Conservation (phyloP, 2,797 vertebrate species). For the Lemur catta region DNA sequence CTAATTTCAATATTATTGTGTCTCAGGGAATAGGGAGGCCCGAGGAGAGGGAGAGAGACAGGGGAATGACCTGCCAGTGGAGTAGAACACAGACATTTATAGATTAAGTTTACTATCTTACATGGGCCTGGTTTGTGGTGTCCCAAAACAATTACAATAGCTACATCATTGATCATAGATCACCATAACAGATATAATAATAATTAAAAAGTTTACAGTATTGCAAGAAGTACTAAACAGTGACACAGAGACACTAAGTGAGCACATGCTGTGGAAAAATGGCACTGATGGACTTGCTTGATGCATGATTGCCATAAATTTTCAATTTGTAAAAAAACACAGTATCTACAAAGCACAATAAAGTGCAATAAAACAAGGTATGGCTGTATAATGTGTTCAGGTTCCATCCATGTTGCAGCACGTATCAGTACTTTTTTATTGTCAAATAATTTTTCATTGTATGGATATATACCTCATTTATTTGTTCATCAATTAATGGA, state of each 20-base stretch:
- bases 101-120: background rate
- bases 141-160: background rate
- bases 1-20: background rate
- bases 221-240: background rate
- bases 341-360: background rate
- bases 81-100: background rate
- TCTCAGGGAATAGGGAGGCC: background rate
- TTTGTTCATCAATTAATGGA: background rate
- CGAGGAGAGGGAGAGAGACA: background rate
- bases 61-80: background rate
- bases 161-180: background rate
- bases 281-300: background rate
- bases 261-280: background rate
- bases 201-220: background rate
- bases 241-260: background rate
- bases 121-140: background rate
- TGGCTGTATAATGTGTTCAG: background rate
- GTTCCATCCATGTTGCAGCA: background rate
- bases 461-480: background rate
- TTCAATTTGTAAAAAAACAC: background rate
- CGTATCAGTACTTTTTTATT: constrained; percentile 16
- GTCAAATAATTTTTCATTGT: background rate
- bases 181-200: background rate
- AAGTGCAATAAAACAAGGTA: background rate
- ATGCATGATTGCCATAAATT: too few relatives aligned